Evolutionary conservation across 2,888 invertebrate genomes (phyloP).

Genomic region (Selenia dentaria): DNA sequence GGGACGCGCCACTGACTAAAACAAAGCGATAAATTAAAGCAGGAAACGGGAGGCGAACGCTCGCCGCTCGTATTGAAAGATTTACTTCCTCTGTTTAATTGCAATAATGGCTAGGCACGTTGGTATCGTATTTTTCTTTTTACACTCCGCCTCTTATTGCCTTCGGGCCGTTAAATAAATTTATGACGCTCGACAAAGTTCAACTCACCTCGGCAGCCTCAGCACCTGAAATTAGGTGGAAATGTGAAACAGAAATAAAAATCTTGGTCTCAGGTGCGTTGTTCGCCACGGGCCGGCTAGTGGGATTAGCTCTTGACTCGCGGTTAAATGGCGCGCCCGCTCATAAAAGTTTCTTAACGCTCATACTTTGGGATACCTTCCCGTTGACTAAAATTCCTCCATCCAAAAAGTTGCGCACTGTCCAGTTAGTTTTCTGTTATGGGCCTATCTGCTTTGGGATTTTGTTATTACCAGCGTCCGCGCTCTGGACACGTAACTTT

Average conservation of each 20-base stretch:
- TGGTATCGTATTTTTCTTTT: constrained; percentile 85
- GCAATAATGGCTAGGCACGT: constrained; percentile 85
- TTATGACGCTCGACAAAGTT: constrained; percentile 84
- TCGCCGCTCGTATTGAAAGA: constrained; percentile 82
- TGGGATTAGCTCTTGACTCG: constrained; percentile 78
- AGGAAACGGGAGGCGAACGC: constrained; percentile 78
- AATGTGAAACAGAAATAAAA: constrained; percentile 80
- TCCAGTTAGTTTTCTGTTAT: constrained; percentile 61
- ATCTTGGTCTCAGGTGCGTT: constrained; percentile 76
- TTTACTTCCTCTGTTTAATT: constrained; percentile 85
- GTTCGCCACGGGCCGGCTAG: constrained; percentile 55
- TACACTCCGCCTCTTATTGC: constrained; percentile 84
- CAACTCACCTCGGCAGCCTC: constrained; percentile 75
- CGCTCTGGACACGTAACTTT: constrained; percentile 58
- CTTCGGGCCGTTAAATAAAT: constrained; percentile 84
- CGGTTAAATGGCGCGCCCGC: constrained; percentile 74
- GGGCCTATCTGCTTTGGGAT: constrained; percentile 60
- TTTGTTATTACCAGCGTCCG: constrained; percentile 47
- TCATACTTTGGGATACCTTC: constrained; percentile 68
- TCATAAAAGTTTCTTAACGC: constrained; percentile 82
- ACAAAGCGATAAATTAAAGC: constrained; percentile 83
- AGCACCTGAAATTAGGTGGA: constrained; percentile 79
- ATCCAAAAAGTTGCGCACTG: constrained; percentile 58
- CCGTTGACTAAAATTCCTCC: constrained; percentile 67
- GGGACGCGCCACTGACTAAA: constrained; percentile 78